Base-by-base conservation (phyloP, 2,797 vertebrate species). In the Sebastes miniatus region DNA sequence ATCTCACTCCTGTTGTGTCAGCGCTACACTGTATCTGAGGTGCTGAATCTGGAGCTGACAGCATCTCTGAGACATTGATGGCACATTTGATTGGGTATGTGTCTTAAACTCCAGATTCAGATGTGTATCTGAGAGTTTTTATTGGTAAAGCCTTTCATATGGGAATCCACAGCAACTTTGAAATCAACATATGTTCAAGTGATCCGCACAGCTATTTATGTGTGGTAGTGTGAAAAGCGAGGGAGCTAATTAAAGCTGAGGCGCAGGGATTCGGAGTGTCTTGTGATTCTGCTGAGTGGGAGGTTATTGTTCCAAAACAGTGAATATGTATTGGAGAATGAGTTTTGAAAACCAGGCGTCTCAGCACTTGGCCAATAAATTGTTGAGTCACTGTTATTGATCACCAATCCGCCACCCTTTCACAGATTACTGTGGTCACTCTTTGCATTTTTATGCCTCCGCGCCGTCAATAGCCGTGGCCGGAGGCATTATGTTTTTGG, bases 291-390 rank as follows among this genome's bases (percentile, higher is more conserved):
- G 78, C 80, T 79, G 58, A 73, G 52, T 70, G 25, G 50, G 54
- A 74, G 11, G 76, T 73, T 82, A 57, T 73, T 79, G 58, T 81
- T 84, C 65, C 56, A 69, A 76, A 78, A 79, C 52, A 18, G 20
- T 66, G 69, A 69, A 74, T 80, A 66, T 32, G 22, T 50, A 22
- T 32, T 11, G 3, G 61, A 76, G 65, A 77, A 73, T 54, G 32
- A 43, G 12, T 73, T 76, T 20, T 61, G 14, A 58, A 57, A 86
- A 84, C 2, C 18, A 36, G 50, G 66, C 5, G 6, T 78, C 67
- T 80, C 83, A 87, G 73, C 79, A 78, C 72, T 83, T 83, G 73
- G 65, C 68, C 29, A 27, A 79, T 57, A 85, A 85, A 80, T 43
- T 58, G 79, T 72, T 74, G 74, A 87, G 77, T 86, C 76, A 70